A percentile compares a stretch with the other conserved stretches of the same genome.
These are phyloP conservation scores for Macrochelys suwanniensis DNA, from an alignment of 2,797 vertebrate species.

Conservation along the genomic window DNA sequence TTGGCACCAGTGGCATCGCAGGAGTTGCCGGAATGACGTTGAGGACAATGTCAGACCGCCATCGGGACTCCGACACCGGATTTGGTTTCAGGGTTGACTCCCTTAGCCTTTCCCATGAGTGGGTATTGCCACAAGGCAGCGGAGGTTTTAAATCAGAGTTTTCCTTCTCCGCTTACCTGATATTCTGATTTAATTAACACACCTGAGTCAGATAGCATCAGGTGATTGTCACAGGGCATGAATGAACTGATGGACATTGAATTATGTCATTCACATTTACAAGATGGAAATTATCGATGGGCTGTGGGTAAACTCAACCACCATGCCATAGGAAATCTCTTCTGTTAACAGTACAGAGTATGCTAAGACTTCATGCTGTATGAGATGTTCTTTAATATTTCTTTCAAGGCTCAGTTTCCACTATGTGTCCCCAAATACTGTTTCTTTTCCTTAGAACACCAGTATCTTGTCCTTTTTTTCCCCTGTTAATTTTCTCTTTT, in stretches of 20 bases:
- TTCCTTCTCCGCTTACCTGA: too few relatives aligned
- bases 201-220: not conserved
- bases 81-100: too few relatives aligned
- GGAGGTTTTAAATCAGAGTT: too few relatives aligned
- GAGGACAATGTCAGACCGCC: too few relatives aligned
- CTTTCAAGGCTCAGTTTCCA: not conserved
- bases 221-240: not conserved
- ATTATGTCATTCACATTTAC: not conserved
- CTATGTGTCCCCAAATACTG: rapidly evolving
- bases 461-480: not conserved
- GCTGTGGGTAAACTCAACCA: not conserved
- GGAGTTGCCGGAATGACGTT: too few relatives aligned
- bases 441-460: not conserved
- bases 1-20: too few relatives aligned
- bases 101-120: too few relatives aligned
- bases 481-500: rapidly evolving
- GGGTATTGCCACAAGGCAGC: too few relatives aligned
- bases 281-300: not conserved
- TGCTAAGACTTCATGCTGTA: not conserved
- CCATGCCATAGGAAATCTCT: not conserved
- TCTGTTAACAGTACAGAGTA: not conserved
- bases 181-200: conserved; percentile 7
- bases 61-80: too few relatives aligned
- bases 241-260: not conserved
- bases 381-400: not conserved